Base-by-base conservation (phyloP, 2,797 vertebrate genomes). In the Columba guinea region DNA sequence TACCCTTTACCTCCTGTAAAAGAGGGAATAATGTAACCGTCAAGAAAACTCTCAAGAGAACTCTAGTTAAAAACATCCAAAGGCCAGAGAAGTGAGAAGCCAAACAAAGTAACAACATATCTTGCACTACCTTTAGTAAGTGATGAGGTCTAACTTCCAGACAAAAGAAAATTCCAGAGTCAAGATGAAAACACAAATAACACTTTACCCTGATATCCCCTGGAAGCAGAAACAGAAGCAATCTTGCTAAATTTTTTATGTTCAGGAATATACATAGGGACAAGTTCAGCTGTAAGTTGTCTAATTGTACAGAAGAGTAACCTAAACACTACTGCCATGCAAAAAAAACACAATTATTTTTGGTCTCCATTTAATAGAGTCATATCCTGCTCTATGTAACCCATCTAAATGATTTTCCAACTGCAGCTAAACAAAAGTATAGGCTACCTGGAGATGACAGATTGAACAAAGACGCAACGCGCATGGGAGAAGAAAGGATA, bases 321-420 rank as follows among this genome's bases (percentile, higher is more conserved):
- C 52, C 49, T 68, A 28, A 81, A 37, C 74, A 34, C 46, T 23
- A 80, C 28, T 44, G 55, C 27, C 62, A 22, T 3, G 9, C 17
- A 73, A 84, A 0, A 30, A 30, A 13, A 2, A 1, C 34, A 23
- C 34, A 48, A 90, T 90, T 94, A 92, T 89, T 95, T 89, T 84
- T 81, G 58, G 68, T 93, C 34, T 89, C 52, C 37, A 52, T 94
- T 89, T 87, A 90, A 93, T 1, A 74, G 80, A 92, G 93, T 88
- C 90, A 96, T 37, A 97, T 96, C 95, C 96, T 96, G 93, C 85
- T 80, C 74, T 84, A 64, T 49, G 24, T 74, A 67, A 92, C 92
- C 80, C 75, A 95, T 52, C 69, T 95, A 87, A 96, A 90, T 84
- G 94, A 74, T 96, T 96, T 96, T 96, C 96, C 96, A 96, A 95